These are phyloP conservation scores for Ernsta delagoae DNA, from an alignment of 2,888 invertebrate species.

Conservation along the genomic window DNA sequence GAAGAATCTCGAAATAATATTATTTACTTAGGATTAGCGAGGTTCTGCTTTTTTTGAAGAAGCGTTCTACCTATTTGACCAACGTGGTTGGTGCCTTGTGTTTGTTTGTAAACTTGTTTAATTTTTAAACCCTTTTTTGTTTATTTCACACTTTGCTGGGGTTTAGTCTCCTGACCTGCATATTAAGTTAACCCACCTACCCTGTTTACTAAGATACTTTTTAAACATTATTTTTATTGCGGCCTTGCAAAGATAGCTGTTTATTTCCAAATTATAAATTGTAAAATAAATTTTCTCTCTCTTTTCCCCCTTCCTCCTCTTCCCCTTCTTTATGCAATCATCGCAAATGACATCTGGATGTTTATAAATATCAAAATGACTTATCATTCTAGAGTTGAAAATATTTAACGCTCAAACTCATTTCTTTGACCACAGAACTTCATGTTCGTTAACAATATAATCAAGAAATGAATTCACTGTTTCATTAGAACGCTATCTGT, in stretches of 20 bases:
- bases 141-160: background rate
- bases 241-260: background rate
- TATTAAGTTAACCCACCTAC: background rate
- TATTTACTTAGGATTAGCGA: constrained; percentile 11
- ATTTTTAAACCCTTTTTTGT: background rate
- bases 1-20: background rate
- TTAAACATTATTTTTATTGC: background rate
- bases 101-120: background rate
- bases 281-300: no score
- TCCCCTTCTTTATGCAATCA: background rate
- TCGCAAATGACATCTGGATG: background rate
- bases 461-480: background rate
- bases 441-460: background rate
- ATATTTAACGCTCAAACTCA: background rate
- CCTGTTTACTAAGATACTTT: background rate
- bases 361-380: background rate
- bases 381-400: no score
- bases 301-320: no score
- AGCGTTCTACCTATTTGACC: constrained; percentile 2
- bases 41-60: constrained; percentile 10
- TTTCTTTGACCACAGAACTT: background rate
- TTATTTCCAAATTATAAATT: no score
- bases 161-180: background rate
- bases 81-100: constrained; percentile 7
- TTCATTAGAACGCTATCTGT: background rate